Conservation (phyloP, 1,140 invertebrate species). For the Neotoxoptera formosana region DNA sequence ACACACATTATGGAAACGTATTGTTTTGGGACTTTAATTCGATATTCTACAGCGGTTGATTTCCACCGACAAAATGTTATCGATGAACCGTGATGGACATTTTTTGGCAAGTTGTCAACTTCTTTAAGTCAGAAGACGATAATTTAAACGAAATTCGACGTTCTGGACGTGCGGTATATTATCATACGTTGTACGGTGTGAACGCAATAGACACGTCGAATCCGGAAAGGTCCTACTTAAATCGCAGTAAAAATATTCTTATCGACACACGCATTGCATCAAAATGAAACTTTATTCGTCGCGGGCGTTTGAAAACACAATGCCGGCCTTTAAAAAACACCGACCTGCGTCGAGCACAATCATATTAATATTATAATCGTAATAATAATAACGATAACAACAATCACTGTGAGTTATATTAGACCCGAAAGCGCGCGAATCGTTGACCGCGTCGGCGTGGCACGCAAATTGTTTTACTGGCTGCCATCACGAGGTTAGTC, state of each 20-base stretch:
- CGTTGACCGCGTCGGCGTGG: background rate
- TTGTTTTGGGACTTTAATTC: background rate
- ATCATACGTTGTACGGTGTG: background rate
- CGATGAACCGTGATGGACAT: background rate
- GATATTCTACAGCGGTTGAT: background rate
- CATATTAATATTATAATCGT: background rate
- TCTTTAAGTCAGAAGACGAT: background rate
- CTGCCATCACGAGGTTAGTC: conserved; percentile 23
- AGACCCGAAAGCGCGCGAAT: background rate
- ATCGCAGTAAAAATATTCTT: background rate
- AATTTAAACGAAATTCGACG: background rate
- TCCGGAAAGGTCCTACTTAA: background rate
- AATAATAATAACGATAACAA: background rate
- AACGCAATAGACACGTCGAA: background rate
- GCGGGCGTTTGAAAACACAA: background rate
- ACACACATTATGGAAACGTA: background rate
- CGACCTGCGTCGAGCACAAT: background rate
- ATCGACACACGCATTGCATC: background rate
- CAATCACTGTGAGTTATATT: conserved; percentile 1
- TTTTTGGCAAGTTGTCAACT: background rate
- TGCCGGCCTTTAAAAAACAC: background rate
- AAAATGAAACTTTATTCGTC: background rate
- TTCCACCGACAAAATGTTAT: background rate
- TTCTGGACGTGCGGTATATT: background rate
- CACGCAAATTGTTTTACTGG: conserved; percentile 25